Conservation (phyloP, 2,113 vertebrate species). For the Etheostoma spectabile region DNA sequence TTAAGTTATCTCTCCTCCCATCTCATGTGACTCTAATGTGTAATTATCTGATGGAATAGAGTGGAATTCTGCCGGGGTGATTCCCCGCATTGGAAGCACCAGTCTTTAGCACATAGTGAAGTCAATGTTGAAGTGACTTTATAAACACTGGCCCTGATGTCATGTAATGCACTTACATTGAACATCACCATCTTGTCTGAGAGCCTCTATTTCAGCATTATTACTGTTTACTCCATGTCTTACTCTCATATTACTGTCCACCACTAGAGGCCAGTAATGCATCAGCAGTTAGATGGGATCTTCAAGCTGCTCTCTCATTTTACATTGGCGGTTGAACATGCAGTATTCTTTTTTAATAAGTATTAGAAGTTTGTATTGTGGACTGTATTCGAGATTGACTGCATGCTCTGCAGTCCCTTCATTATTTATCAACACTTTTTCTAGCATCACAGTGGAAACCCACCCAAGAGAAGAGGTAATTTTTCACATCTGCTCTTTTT, state of each 20-base stretch:
- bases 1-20: slow-evolving; percentile 13
- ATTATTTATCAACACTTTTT: neutral
- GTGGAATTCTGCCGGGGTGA: slow-evolving; percentile 13
- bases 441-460: neutral
- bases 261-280: slow-evolving; percentile 81
- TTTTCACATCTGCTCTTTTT: neutral
- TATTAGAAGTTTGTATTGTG: neutral
- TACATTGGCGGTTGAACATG: slow-evolving; percentile 5
- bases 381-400: neutral
- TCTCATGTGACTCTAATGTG: slow-evolving; percentile 36
- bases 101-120: slow-evolving; percentile 27
- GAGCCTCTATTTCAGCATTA: slow-evolving; percentile 26
- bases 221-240: slow-evolving; percentile 47
- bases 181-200: slow-evolving; percentile 20
- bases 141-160: slow-evolving; percentile 39
- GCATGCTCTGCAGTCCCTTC: neutral
- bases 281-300: slow-evolving; percentile 33
- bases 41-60: slow-evolving; percentile 50
- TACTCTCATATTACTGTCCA: neutral
- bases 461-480: neutral
- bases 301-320: neutral
- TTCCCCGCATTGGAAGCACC: slow-evolving; percentile 50
- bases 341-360: slow-evolving; percentile 1
- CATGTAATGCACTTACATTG: slow-evolving; percentile 45
- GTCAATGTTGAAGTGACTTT: slow-evolving; percentile 33